Percentiles rank a stretch among this genome's conserved stretches.
phyloP scores from a whole-genome alignment of 2,797 vertebrate genomes.

The Myoxocephalus aenaeus region DNA sequence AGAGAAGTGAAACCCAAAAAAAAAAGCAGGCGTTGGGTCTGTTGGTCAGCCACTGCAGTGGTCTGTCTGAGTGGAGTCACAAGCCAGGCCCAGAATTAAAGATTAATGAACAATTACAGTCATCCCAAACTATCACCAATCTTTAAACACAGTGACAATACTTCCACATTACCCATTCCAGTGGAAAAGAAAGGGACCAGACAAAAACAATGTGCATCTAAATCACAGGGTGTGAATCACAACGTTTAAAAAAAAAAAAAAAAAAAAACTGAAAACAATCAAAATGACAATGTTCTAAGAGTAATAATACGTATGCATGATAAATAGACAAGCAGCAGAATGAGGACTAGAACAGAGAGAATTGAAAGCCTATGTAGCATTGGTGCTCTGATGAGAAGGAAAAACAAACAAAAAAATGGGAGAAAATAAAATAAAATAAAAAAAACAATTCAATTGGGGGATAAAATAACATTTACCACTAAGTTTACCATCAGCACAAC shows the following conservation, averaged over 20 bases:
- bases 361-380: slow-evolving; percentile 86
- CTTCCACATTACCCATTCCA: slow-evolving; percentile 95
- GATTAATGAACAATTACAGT: slow-evolving; percentile 76
- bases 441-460: slow-evolving; percentile 93
- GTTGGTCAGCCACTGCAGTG: slow-evolving; percentile 78
- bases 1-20: slow-evolving; percentile 50
- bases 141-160: slow-evolving; percentile 82
- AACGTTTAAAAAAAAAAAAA: slow-evolving; percentile 87
- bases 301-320: slow-evolving; percentile 92
- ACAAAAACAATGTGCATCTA: slow-evolving; percentile 83
- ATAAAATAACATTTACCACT: slow-evolving; percentile 99
- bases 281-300: slow-evolving; percentile 89
- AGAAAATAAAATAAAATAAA: slow-evolving; percentile 89
- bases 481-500: slow-evolving; percentile 99
- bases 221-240: slow-evolving; percentile 84
- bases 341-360: slow-evolving; percentile 98
- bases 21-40: slow-evolving; percentile 42
- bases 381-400: slow-evolving; percentile 87
- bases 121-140: slow-evolving; percentile 82
- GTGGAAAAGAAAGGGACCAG: slow-evolving; percentile 88
- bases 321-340: slow-evolving; percentile 99
- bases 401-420: slow-evolving; percentile 74
- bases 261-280: slow-evolving; percentile 95
- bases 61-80: slow-evolving; percentile 73
- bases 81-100: slow-evolving; percentile 73